A percentile compares a stretch with the other conserved stretches of the same genome.
Evolutionary conservation across 2,888 invertebrate species (phyloP).

Genomic region (Serripes groenlandicus): DNA sequence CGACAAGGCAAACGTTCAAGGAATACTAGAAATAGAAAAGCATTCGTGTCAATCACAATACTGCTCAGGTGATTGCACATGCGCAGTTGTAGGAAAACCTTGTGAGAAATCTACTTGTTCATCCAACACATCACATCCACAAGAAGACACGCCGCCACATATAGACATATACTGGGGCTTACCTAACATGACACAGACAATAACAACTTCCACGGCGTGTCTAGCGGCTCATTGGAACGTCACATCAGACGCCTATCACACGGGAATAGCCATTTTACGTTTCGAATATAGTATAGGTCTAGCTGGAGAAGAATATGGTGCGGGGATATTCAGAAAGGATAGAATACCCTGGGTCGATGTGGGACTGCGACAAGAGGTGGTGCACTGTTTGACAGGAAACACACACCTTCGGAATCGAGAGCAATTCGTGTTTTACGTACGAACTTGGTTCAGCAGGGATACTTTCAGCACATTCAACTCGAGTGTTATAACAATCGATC

Average conservation of each 20-base stretch:
- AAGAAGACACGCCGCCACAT: not conserved
- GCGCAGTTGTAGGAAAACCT: slow-evolving; percentile 65
- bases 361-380: slow-evolving; percentile 35
- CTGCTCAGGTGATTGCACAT: slow-evolving; percentile 69
- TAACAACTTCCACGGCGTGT: slow-evolving; percentile 52
- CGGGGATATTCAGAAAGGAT: slow-evolving; percentile 57
- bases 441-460: slow-evolving; percentile 62
- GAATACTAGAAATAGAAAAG: slow-evolving; percentile 58
- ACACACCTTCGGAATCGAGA: slow-evolving; percentile 42
- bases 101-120: slow-evolving; percentile 35
- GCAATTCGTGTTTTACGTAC: slow-evolving; percentile 52
- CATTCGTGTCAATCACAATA: slow-evolving; percentile 68
- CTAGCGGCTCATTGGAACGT: slow-evolving; percentile 44
- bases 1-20: not conserved
- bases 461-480: slow-evolving; percentile 52
- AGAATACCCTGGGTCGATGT: slow-evolving; percentile 67
- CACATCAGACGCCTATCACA: not conserved
- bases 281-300: slow-evolving; percentile 69
- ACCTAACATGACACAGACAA: not conserved
- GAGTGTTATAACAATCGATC: slow-evolving; percentile 60
- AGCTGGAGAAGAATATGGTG: slow-evolving; percentile 47
- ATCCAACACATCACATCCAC: not conserved
- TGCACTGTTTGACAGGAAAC: slow-evolving; percentile 58
- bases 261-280: slow-evolving; percentile 22
- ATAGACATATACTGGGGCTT: slow-evolving; percentile 31